Percentiles rank a stretch among this genome's conserved stretches.
Evolutionary conservation across 1,140 invertebrate genomes (phyloP).

Genomic region (Teleogryllus occipitalis): DNA sequence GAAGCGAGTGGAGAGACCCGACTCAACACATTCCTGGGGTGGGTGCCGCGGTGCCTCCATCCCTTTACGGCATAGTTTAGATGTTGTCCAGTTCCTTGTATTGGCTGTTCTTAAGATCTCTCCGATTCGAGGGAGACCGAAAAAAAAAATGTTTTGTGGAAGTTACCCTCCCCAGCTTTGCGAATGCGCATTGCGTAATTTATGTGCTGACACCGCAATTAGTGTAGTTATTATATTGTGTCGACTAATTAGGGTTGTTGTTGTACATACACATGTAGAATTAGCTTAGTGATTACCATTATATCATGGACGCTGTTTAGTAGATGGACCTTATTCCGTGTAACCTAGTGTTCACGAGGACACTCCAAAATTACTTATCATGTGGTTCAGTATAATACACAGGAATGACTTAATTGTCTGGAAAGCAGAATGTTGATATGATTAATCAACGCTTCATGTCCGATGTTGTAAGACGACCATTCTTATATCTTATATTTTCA

Average conservation of each 20-base stretch:
- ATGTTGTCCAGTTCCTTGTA: constrained; percentile 4
- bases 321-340: neutral
- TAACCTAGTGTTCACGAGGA: neutral
- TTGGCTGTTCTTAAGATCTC: neutral
- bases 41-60: neutral
- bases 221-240: neutral
- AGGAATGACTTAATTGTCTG: no score
- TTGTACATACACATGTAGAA: neutral
- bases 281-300: neutral
- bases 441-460: no score
- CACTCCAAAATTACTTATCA: neutral
- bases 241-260: neutral
- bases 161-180: neutral
- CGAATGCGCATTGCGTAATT: neutral
- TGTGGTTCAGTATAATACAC: neutral
- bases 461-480: no score
- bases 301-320: neutral
- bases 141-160: neutral
- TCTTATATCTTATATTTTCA: no score
- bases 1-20: neutral
- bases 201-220: neutral
- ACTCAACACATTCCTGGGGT: neutral
- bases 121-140: neutral
- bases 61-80: neutral
- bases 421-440: no score